Percentiles rank a stretch among this genome's conserved stretches.
phyloP scores from a whole-genome alignment of 1,140 invertebrate genomes.

The honey bee (Apis mellifera) region Amel_HAv3.1 CM009938.2:2739501-2740000 shows the following conservation, averaged over 20 bases:
- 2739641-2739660: neutral
- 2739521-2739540: too few relatives aligned
- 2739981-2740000: constrained; percentile 77
- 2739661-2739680: neutral
- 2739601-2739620: neutral
- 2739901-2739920: constrained; percentile 56
- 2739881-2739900: neutral
- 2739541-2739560: constrained; percentile 8
- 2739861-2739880: neutral
- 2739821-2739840: too few relatives aligned
- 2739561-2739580: neutral
- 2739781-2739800: too few relatives aligned
- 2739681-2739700: neutral
- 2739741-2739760: neutral
- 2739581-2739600: neutral
- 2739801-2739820: too few relatives aligned
- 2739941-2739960: constrained; percentile 63
- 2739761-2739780: too few relatives aligned
- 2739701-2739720: neutral
- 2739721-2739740: neutral
- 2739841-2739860: neutral
- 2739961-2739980: constrained; percentile 58
- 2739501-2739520: constrained; percentile 25
- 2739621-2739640: too few relatives aligned
- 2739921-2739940: constrained; percentile 35